Base-by-base conservation (phyloP, 1,140 invertebrate genomes). In the Neelides sp. region DNA sequence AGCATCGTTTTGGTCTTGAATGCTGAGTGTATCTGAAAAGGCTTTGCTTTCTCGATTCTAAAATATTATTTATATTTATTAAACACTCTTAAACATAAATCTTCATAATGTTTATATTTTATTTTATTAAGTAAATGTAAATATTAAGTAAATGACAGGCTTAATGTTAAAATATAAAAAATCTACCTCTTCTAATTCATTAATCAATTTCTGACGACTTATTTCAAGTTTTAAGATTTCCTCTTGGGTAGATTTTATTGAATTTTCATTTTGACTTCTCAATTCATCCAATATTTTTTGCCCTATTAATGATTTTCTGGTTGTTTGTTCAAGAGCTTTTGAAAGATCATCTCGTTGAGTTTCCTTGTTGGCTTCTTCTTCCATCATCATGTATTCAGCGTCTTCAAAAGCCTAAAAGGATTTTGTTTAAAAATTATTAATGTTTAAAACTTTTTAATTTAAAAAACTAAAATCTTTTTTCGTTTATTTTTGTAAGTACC, bases 371-470 rank as follows among this genome's bases (percentile, higher is more conserved):
- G 85, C 84, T 65, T 89, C 84, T 62, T 86, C 85, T 69, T 95
- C 91, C 49, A 94, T 73, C 65, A 93, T 84, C 63, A 88, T 84
- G 68, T 94, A 95, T 67, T 95, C 90, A 15, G 91, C 69, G 66
- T 94, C 89, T 68, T 95, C 90, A 64, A 85, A 93, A 27, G 81
- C 75, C 71, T 89, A 35, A 7, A 51, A 61, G 59, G 50, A 30
- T 50, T 23, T 36, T 27, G 42, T 8, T 30, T 3, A n/a, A 45
- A 30, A 45, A 12, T 23, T 8, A 22, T 42, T n/a, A n/a, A n/a
- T n/a, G n/a, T n/a, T n/a, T n/a, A n/a, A n/a, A n/a, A n/a, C n/a
- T n/a, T n/a, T n/a, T n/a, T n/a, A n/a, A n/a, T n/a, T n/a, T n/a
- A n/a, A n/a, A n/a, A n/a, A n/a, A n/a, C n/a, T n/a, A n/a, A n/a